These are phyloP conservation scores for Coracopsis vasa DNA, from an alignment of 2,113 vertebrate species.

Conservation along the genomic window DNA sequence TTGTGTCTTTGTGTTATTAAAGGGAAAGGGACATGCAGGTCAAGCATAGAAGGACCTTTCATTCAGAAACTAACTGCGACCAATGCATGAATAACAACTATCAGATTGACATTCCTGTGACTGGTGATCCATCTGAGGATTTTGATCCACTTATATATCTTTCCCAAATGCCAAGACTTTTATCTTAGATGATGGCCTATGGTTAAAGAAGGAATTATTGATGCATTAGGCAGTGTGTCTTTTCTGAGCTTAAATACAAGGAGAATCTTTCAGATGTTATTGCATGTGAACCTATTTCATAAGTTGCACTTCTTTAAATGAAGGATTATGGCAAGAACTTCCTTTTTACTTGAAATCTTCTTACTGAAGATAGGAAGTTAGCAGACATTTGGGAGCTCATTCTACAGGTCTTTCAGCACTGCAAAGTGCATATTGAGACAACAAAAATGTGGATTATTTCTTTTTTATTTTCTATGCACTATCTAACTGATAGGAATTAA, in stretches of 20 bases:
- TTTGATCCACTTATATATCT: background rate
- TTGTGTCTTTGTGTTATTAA: background rate
- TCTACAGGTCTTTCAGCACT: background rate
- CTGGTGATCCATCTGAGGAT: slow-evolving; percentile 14
- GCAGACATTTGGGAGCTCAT: background rate
- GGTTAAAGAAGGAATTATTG: slow-evolving; percentile 25
- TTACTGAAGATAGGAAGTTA: background rate
- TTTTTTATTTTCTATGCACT: background rate
- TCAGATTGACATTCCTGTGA: slow-evolving; percentile 26
- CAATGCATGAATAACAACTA: background rate
- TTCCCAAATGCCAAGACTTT: slow-evolving; percentile 41
- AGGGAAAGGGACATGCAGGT: background rate
- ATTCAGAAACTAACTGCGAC: slow-evolving; percentile 6
- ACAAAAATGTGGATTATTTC: background rate
- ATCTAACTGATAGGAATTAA: background rate
- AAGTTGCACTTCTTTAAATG: background rate
- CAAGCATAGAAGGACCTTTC: slow-evolving; percentile 1
- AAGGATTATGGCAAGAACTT: background rate
- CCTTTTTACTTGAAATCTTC: background rate
- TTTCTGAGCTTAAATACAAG: background rate
- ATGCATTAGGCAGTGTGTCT: background rate
- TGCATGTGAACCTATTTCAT: background rate
- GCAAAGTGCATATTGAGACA: background rate
- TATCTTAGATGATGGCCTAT: background rate
- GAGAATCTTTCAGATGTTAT: background rate